Evolutionary conservation across 2,113 vertebrate genomes (phyloP).

Genomic region (Scomber scombrus): DNA sequence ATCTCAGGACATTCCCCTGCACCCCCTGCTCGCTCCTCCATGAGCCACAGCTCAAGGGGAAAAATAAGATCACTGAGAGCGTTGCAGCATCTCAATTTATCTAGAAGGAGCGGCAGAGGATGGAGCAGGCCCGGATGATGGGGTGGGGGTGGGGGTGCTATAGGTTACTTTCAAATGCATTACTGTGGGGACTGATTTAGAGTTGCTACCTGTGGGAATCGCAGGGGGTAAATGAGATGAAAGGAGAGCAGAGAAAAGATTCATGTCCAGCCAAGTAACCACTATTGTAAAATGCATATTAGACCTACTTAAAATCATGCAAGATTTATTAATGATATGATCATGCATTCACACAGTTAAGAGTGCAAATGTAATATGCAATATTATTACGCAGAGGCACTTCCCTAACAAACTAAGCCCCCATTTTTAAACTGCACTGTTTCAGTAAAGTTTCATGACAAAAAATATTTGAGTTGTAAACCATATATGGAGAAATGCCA

Average conservation of each 20-base stretch:
- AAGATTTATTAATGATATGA: slow-evolving; percentile 21
- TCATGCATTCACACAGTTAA: background rate
- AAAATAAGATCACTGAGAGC: slow-evolving; percentile 70
- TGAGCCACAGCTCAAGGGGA: slow-evolving; percentile 59
- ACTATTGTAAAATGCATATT: slow-evolving; percentile 15
- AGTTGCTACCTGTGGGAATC: slow-evolving; percentile 58
- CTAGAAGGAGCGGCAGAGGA: slow-evolving; percentile 45
- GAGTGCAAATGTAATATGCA: background rate
- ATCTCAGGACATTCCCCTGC: slow-evolving; percentile 67
- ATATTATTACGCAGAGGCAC: slow-evolving; percentile 7
- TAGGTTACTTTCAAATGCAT: slow-evolving; percentile 75
- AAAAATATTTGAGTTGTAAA: background rate
- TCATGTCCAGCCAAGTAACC: slow-evolving; percentile 6
- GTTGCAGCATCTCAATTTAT: slow-evolving; percentile 75
- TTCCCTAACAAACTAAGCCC: background rate
- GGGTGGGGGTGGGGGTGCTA: background rate
- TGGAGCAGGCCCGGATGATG: background rate
- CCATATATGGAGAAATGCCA: background rate
- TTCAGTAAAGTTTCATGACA: background rate
- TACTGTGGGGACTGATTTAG: slow-evolving; percentile 55
- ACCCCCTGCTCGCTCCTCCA: slow-evolving; percentile 40
- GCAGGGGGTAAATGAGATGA: slow-evolving; percentile 12
- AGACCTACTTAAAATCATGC: slow-evolving; percentile 4
- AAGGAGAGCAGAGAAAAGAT: slow-evolving; percentile 12
- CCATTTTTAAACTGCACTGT: background rate